A percentile compares a stretch with the other conserved stretches of the same genome.
Conservation (phyloP, 2,888 invertebrate genomes). For the Drosophila kuntzei region DNA sequence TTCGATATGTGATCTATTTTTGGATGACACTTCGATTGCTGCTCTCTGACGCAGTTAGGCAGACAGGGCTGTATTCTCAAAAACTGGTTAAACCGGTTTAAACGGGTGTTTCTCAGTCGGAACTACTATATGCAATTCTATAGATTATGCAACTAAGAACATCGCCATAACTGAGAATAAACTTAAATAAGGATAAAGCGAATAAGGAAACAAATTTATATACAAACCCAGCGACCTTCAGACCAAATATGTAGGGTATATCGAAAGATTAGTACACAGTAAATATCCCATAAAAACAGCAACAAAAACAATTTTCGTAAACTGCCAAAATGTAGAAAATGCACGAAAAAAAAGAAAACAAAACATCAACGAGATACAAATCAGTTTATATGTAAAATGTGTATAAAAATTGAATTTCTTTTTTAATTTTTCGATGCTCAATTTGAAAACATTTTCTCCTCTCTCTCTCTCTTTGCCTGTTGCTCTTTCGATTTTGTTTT, state of each 20-base stretch:
- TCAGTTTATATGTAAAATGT: slow-evolving; percentile 9
- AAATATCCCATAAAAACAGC: slow-evolving; percentile 28
- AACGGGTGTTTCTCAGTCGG: not conserved
- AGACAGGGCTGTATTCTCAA: slow-evolving; percentile 11
- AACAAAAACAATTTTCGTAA: slow-evolving; percentile 11
- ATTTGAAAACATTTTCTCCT: slow-evolving; percentile 33
- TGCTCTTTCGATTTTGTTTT: slow-evolving; percentile 4
- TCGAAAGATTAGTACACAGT: slow-evolving; percentile 15
- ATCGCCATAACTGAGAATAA: not conserved
- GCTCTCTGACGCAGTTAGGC: slow-evolving; percentile 52
- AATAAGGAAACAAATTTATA: not conserved
- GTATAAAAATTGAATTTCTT: slow-evolving; percentile 21
- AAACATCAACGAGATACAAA: slow-evolving; percentile 28
- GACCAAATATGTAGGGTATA: slow-evolving; percentile 2
- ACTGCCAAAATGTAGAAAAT: slow-evolving; percentile 15
- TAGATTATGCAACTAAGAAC: not conserved
- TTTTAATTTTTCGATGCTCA: slow-evolving; percentile 20
- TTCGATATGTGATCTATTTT: slow-evolving; percentile 59
- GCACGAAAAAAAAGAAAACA: slow-evolving; percentile 14
- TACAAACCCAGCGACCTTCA: slow-evolving; percentile 2
- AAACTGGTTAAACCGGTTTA: slow-evolving; percentile 32
- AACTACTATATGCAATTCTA: not conserved
- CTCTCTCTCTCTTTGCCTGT: not conserved
- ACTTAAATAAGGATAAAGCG: not conserved
- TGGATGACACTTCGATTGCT: slow-evolving; percentile 30